A percentile compares a stretch with the other conserved stretches of the same genome.
These are phyloP conservation scores for Rotaria socialis DNA, from an alignment of 2,888 invertebrate species.

Conservation along the genomic window DNA sequence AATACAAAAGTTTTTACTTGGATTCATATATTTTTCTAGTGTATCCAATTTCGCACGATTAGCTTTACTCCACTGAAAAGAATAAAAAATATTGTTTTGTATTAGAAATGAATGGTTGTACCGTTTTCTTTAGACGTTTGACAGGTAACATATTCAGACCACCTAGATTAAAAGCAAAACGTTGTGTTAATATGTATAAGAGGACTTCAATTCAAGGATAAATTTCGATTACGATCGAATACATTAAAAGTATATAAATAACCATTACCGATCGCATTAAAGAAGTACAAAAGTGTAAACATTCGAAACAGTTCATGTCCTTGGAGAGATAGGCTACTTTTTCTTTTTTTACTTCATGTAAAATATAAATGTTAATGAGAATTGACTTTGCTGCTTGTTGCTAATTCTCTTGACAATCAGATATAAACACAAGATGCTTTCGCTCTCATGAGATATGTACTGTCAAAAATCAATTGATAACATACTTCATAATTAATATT, in stretches of 20 bases:
- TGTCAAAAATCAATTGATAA: background rate
- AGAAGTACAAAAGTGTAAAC: background rate
- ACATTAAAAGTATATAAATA: background rate
- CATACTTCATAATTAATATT: no score
- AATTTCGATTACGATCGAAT: background rate
- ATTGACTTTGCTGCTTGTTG: background rate
- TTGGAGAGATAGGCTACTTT: background rate
- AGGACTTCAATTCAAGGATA: no score
- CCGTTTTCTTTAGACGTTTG: slow-evolving; percentile 32
- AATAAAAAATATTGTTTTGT: background rate
- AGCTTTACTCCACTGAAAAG: slow-evolving; percentile 31
- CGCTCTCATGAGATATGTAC: background rate
- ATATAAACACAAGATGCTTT: background rate
- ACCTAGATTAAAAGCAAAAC: background rate
- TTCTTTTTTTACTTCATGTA: background rate
- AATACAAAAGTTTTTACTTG: slow-evolving; percentile 18
- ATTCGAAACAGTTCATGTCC: background rate
- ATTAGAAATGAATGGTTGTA: background rate
- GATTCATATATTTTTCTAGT: slow-evolving; percentile 34
- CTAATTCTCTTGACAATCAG: background rate
- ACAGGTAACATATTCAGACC: slow-evolving; percentile 15
- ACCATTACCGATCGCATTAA: background rate
- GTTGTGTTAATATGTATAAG: no score
- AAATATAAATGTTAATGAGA: background rate
- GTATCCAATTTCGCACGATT: slow-evolving; percentile 25